A percentile compares a stretch with the other conserved stretches of the same genome.
Evolutionary conservation across 2,113 vertebrate genomes (phyloP).

Genomic region (Lepisosteus osseus): DNA sequence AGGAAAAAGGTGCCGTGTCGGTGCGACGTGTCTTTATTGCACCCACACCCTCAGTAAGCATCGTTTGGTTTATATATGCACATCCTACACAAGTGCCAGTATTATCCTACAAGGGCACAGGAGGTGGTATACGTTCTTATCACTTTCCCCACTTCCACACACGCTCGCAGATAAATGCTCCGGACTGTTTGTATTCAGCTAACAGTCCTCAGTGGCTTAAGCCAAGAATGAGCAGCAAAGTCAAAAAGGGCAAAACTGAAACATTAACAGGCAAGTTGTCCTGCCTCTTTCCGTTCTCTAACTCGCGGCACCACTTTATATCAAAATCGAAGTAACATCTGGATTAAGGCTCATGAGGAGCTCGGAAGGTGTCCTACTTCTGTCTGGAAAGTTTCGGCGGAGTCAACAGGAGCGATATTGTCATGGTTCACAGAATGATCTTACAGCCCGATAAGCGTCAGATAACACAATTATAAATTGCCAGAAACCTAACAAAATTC

Average conservation of each 20-base stretch:
- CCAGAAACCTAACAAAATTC: conserved; percentile 46
- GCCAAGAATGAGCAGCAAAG: background rate
- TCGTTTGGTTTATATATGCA: too few species aligned
- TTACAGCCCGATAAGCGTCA: conserved; percentile 2
- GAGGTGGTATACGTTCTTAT: too few species aligned
- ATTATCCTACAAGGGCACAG: too few species aligned
- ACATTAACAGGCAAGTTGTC: background rate
- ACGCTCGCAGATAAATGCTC: background rate
- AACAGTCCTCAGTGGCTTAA: background rate
- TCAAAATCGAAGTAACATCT: background rate
- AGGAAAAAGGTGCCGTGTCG: too few species aligned
- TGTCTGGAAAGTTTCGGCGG: background rate
- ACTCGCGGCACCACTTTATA: background rate
- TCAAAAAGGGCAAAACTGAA: background rate
- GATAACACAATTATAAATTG: conserved; percentile 48
- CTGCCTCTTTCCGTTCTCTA: background rate
- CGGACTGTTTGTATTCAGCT: too few species aligned
- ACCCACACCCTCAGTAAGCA: too few species aligned
- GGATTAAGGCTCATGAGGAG: background rate
- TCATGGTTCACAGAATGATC: background rate
- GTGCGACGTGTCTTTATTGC: too few species aligned
- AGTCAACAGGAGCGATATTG: background rate
- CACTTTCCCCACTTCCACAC: background rate
- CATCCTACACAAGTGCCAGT: too few species aligned
- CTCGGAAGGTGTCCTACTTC: background rate